Percentiles rank a stretch among this genome's conserved stretches.
phyloP scores from a whole-genome alignment of 2,797 vertebrate species.

The Notoglanidium macrostoma region DNA sequence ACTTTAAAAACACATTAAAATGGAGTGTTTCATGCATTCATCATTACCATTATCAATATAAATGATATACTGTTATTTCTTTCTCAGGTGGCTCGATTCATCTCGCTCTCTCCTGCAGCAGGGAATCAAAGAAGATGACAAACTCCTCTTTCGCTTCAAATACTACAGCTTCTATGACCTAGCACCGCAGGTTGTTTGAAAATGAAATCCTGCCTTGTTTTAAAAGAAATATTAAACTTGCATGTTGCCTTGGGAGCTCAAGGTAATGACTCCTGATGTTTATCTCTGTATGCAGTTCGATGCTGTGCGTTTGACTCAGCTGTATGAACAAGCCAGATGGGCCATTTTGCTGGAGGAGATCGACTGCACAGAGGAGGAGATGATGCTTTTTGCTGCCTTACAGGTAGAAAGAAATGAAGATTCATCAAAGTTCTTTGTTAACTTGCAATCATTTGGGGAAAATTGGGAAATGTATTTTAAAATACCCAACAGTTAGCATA shows the following conservation, averaged over 20 bases:
- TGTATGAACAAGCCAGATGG: conserved; percentile 82
- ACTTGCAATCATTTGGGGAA: background rate
- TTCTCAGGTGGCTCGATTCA: conserved; percentile 77
- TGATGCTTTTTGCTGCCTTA: conserved; percentile 80
- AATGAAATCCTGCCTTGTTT: background rate
- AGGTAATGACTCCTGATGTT: background rate
- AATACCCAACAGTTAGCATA: background rate
- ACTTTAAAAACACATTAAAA: background rate
- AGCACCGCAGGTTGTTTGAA: conserved; percentile 70
- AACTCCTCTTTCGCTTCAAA: conserved; percentile 76
- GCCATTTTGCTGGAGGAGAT: conserved; percentile 77
- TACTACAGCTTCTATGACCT: conserved; percentile 78
- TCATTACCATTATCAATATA: background rate
- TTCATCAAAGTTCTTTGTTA: too few relatives aligned
- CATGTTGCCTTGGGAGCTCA: background rate
- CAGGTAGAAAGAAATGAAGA: conserved; percentile 66
- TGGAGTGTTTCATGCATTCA: background rate
- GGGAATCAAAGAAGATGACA: conserved; percentile 70
- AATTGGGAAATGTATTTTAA: background rate
- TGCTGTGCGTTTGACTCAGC: conserved; percentile 73
- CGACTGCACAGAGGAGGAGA: conserved; percentile 81
- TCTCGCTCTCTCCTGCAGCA: conserved; percentile 79
- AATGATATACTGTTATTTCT: background rate
- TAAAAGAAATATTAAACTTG: background rate
- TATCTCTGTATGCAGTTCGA: conserved; percentile 65